Evolutionary conservation across 2,113 vertebrate species (phyloP), one percentile per base, ranked within the genome.

Genomic region (Pteropus alecto): DNA sequence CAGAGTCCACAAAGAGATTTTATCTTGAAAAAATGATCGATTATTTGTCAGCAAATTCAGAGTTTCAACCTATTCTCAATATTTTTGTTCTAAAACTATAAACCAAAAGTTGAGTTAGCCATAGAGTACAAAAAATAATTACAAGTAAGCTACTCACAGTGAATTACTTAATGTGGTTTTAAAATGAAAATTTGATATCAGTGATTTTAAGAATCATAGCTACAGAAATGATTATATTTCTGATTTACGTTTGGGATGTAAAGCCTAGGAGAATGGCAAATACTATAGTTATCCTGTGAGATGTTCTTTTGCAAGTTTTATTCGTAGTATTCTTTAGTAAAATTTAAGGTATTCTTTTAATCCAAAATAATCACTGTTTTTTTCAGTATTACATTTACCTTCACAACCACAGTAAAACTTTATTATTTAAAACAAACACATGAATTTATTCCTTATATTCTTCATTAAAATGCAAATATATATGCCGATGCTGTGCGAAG

Each of bases 71-170:
- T 77, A 38, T 33, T 93, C 19, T 90, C 33, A 68, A 46, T 74
- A 82, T 92, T 92, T 90, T 92, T 86, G 15, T 63, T 86, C 8
- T 90, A 90, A 92, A 94, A 43, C n/a, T 63, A 70, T 65, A 87
- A 76, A 74, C 58, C 38, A 70, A 74, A 95, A 83, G 18, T 65
- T 81, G 65, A 86, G 65, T 87, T 51, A 78, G 19, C 30, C 26
- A 83, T 13, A 78, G 3, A 71, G 10, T 19, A 71, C 33, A 65
- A n/a, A 48, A 61, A 90, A 95, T 82, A 73, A 81, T 54, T 87
- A 81, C n/a, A 93, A 67, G 41, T 73, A 73, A 76, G 48, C 56
- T 41, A 70, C 4, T 95, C 28, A 54, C 61, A 95, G 68, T 76
- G 30, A 33, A 65, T 14, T 56, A 48, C 1, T 88, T 71, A 67